Conservation (phyloP, 2,113 vertebrate species). For the Microcebus jonahi region DNA sequence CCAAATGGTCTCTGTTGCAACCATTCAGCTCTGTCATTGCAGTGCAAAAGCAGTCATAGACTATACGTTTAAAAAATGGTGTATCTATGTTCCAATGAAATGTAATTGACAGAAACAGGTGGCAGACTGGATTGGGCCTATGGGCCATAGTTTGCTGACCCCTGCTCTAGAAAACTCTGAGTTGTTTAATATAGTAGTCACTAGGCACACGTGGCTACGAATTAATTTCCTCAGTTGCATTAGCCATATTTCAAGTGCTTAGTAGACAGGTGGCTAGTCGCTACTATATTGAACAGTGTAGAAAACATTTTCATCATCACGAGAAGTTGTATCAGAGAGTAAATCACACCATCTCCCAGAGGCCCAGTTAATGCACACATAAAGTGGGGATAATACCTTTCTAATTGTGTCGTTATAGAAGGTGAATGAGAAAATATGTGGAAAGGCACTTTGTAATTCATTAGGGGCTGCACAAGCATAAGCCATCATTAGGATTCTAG, state of each 20-base stretch:
- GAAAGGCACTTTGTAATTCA: not conserved
- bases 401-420: not conserved
- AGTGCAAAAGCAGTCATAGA: not conserved
- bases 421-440: not conserved
- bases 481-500: not conserved
- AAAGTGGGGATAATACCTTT: not conserved
- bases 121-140: not conserved
- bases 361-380: not conserved
- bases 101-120: not conserved
- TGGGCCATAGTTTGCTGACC: not conserved
- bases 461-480: not conserved
- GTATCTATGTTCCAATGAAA: not conserved
- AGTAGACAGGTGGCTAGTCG: not conserved
- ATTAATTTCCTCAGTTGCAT: not conserved
- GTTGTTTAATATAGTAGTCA: not conserved
- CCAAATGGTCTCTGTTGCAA: not conserved
- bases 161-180: not conserved
- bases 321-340: not conserved
- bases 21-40: not conserved
- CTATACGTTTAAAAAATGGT: not conserved
- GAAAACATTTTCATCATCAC: not conserved
- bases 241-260: not conserved
- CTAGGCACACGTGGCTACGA: not conserved
- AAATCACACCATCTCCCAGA: not conserved
- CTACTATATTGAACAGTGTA: not conserved